Base-by-base conservation (phyloP, 2,888 invertebrate species). In the Harmothoe impar region DNA sequence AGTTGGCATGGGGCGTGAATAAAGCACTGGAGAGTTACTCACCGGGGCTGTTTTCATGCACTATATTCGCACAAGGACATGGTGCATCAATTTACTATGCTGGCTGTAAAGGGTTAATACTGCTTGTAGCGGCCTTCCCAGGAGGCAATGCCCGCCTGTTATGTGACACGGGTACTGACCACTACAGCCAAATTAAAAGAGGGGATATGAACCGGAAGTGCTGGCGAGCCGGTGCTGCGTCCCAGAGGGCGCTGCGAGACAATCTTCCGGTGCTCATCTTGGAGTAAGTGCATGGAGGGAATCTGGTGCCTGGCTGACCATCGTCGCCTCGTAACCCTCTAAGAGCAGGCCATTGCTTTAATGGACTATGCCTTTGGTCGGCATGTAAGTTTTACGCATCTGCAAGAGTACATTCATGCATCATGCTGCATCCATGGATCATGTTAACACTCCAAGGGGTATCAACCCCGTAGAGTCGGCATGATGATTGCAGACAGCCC, bases 171-270 rank as follows among this genome's bases (percentile, higher is more conserved):
- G 17, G 33, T 20, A 23, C 35, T 43, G 81, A 35, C 81, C 81
- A 43, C 81, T 43, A n/a, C 81, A 5, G 43, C 81, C 35, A 81
- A 81, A 81, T 81, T 81, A 81, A 43, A 33, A 81, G 81, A 62
- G 77, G 43, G 15, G 35, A 43, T 15, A 33, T 17, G 81, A 23
- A 12, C 81, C 81, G 35, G 43, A 81, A 81, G 43, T 43, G 81
- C 35, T 43, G 7, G 0, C 17, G 12, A n/a, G 25, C 25, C 72
- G 15, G 0, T 5, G 15, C 5, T 25, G 72, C 33, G 12, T 81
- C 81, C 81, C 81, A 33, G 43, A 35, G 81, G 81, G 81, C 81
- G 43, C 81, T 43, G 20, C 81, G 43, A 33, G 81, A 43, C 81
- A 33, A 43, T 33, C 81, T 81, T 81, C 43, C 43, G 81, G 81